Percentiles rank a stretch among this genome's conserved stretches.
These are phyloP conservation scores for Synanthedon tipuliformis DNA, from an alignment of 2,888 invertebrate genomes.

Conservation along the genomic window DNA sequence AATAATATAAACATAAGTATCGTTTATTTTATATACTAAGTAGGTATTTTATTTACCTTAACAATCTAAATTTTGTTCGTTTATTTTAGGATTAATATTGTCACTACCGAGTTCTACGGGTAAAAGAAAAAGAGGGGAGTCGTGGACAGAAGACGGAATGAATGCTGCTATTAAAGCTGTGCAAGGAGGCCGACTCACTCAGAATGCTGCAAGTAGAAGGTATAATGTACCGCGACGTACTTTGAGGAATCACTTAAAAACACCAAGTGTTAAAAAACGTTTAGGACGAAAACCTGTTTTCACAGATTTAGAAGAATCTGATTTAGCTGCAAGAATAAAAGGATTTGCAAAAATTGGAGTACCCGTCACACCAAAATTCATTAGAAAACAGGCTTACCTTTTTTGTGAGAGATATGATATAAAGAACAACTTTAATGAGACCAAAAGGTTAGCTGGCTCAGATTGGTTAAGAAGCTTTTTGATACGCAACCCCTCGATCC, in stretches of 20 bases:
- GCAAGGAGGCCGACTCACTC: neutral
- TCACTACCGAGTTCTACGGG: neutral
- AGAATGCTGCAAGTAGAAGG: neutral
- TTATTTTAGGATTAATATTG: neutral
- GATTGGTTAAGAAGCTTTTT: constrained; percentile 1
- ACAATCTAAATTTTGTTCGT: neutral
- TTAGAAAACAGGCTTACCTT: neutral
- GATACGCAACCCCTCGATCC: neutral
- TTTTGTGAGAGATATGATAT: constrained; percentile 1
- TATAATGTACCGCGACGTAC: constrained; percentile 1
- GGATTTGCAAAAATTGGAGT: neutral
- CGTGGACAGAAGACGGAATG: neutral
- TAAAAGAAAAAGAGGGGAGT: neutral
- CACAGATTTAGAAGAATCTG: constrained; percentile 1
- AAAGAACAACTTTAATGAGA: neutral
- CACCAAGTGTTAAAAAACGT: neutral
- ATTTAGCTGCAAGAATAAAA: neutral
- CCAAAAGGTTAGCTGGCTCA: neutral
- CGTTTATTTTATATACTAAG: neutral
- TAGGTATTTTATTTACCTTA: neutral
- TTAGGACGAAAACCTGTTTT: constrained; percentile 9
- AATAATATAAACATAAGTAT: too few species aligned
- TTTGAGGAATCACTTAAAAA: neutral
- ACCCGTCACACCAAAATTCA: neutral
- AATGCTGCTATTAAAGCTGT: constrained; percentile 1